Evolutionary conservation across 30 jellyfish, hydroid and myxozoan species (phyloP).

Genomic region (Phacellophora camtschatica): DNA sequence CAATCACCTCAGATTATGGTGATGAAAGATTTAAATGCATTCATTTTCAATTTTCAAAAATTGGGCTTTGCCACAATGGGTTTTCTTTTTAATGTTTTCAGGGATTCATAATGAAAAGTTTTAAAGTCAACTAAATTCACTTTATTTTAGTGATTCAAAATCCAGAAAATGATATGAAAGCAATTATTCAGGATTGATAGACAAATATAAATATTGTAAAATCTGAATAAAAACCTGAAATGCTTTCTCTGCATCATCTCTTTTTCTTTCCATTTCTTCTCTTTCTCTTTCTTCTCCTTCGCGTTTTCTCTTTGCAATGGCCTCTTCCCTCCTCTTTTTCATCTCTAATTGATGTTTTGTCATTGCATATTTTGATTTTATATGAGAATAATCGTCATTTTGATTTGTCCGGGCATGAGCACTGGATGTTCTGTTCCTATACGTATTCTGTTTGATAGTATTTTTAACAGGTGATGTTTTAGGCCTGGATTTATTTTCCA

Average conservation of each 20-base stretch:
- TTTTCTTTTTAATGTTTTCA: no score
- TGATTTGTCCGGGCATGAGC: constrained; percentile 26
- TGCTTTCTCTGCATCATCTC: constrained; percentile 91
- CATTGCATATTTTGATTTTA: constrained; percentile 89
- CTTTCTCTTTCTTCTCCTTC: constrained; percentile 80
- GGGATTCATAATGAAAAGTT: no score
- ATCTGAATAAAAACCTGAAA: no score
- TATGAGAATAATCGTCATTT: constrained; percentile 76
- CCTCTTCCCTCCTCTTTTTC: constrained; percentile 80
- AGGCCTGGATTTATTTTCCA: constrained; percentile 21
- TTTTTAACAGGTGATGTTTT: constrained; percentile 61
- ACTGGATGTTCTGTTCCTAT: constrained; percentile 14
- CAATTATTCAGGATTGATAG: no score
- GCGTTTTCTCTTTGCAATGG: constrained; percentile 67
- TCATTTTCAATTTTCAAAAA: no score
- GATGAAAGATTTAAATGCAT: no score
- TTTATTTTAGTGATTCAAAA: no score
- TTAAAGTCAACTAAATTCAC: no score
- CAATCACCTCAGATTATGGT: no score
- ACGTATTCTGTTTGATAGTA: not conserved
- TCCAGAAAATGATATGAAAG: no score
- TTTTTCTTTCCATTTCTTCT: constrained; percentile 67
- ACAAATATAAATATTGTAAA: no score
- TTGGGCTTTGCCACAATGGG: no score
- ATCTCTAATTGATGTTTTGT: constrained; percentile 88